Conservation (phyloP, 2,888 invertebrate species). For the Andrena trimmerana region DNA sequence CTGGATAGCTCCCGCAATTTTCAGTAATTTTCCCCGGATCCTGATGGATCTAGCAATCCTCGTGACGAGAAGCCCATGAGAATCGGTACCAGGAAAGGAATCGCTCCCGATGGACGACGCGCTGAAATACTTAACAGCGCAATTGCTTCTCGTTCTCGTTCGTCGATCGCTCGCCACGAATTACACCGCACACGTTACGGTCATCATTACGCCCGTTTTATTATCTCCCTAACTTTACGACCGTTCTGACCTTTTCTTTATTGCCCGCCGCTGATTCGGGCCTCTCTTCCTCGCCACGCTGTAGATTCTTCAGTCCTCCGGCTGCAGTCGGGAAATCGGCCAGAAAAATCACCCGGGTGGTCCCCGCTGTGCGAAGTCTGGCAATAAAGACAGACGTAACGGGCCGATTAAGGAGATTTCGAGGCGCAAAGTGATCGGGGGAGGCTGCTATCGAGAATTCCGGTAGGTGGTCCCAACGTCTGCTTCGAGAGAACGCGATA, state of each 20-base stretch:
- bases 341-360: constrained; percentile 20
- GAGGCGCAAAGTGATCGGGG: neutral
- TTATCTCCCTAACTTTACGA: constrained; percentile 75
- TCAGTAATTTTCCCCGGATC: no score
- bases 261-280: constrained; percentile 61
- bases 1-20: no score
- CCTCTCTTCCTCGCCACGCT: constrained; percentile 10
- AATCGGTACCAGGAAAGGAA: constrained; percentile 24
- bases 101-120: neutral
- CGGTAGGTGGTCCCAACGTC: constrained; percentile 29
- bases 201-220: constrained; percentile 68
- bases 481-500: constrained; percentile 12
- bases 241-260: constrained; percentile 71
- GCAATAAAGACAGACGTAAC: constrained; percentile 27
- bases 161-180: constrained; percentile 16
- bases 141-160: constrained; percentile 26
- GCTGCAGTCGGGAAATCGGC: neutral
- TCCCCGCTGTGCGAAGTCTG: neutral
- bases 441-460: neutral
- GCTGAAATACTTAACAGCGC: constrained; percentile 21
- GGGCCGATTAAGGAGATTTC: constrained; percentile 24
- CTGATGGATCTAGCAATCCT: neutral
- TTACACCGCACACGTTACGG: constrained; percentile 58
- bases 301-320: neutral
- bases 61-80: neutral